Evolutionary conservation across 1,140 invertebrate genomes (phyloP).

Genomic region (Neodiprion virginianus): DNA sequence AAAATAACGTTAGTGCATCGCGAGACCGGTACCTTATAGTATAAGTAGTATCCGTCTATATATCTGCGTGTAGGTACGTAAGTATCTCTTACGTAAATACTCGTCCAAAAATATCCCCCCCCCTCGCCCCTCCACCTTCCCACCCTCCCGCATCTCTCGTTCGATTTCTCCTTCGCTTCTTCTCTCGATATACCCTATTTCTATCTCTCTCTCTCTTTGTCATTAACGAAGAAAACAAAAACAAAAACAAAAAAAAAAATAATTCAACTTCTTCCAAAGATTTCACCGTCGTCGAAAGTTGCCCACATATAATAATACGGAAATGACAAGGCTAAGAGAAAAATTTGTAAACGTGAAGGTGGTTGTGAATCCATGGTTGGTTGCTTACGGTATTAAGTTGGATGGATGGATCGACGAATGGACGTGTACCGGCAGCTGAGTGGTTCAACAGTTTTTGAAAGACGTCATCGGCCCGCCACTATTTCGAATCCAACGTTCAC

Average conservation of each 20-base stretch:
- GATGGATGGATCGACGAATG: too few relatives aligned
- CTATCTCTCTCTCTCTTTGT: not conserved
- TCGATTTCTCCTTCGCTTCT: not conserved
- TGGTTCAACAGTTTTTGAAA: too few relatives aligned
- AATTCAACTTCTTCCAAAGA: not conserved
- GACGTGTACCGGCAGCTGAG: too few relatives aligned
- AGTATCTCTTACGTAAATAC: not conserved
- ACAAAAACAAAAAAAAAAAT: not conserved
- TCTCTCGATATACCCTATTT: not conserved
- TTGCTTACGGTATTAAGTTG: too few relatives aligned
- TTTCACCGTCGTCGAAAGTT: not conserved
- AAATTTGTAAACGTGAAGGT: too few relatives aligned
- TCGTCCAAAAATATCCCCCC: slow-evolving; percentile 3
- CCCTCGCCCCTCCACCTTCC: not conserved
- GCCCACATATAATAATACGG: too few relatives aligned
- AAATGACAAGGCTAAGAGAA: too few relatives aligned
- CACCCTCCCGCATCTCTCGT: not conserved
- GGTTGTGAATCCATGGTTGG: too few relatives aligned
- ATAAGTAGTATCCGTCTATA: not conserved
- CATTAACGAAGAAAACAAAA: not conserved
- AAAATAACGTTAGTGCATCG: not conserved
- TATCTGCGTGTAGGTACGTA: not conserved
- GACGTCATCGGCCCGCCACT: too few relatives aligned
- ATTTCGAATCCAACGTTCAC: too few relatives aligned
- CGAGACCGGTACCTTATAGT: not conserved